Percentiles rank a stretch among this genome's conserved stretches.
These are phyloP conservation scores for Myotis yumanensis DNA, from an alignment of 2,113 vertebrate species.

Conservation along the genomic window DNA sequence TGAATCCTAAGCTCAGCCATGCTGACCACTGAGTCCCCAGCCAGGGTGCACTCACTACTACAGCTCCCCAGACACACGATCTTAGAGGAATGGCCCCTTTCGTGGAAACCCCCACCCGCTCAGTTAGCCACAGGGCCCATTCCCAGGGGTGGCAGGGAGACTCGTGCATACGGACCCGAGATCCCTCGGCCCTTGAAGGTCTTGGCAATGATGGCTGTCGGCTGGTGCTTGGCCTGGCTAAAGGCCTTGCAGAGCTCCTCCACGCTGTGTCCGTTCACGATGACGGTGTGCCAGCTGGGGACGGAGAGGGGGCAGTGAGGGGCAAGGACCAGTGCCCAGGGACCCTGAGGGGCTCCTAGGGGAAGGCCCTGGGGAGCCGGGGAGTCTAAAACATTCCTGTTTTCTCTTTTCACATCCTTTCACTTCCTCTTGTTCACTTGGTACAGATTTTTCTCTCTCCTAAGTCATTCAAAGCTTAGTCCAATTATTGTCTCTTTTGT, in stretches of 20 bases:
- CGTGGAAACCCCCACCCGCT: neutral
- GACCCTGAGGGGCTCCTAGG: neutral
- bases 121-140: fast-evolving
- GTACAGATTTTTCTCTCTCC: neutral
- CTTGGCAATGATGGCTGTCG: conserved; percentile 95
- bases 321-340: neutral
- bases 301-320: conserved; percentile 33
- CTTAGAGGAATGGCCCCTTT: fast-evolving
- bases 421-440: neutral
- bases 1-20: neutral
- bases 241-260: conserved; percentile 98
- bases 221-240: conserved; percentile 92
- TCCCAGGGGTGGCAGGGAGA: neutral
- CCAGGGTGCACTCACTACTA: neutral
- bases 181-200: conserved; percentile 97
- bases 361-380: neutral
- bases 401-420: neutral
- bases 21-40: neutral
- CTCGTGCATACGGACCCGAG: conserved; percentile 85
- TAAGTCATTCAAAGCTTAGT: conserved; percentile 23
- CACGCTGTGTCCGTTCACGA: conserved; percentile 96
- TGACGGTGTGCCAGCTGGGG: conserved; percentile 92
- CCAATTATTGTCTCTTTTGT: neutral
- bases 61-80: neutral
- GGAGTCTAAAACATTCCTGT: neutral